Percentiles rank a stretch among this genome's conserved stretches.
Conservation (phyloP, 1,140 invertebrate species). For the Gryllus bimaculatus region DNA sequence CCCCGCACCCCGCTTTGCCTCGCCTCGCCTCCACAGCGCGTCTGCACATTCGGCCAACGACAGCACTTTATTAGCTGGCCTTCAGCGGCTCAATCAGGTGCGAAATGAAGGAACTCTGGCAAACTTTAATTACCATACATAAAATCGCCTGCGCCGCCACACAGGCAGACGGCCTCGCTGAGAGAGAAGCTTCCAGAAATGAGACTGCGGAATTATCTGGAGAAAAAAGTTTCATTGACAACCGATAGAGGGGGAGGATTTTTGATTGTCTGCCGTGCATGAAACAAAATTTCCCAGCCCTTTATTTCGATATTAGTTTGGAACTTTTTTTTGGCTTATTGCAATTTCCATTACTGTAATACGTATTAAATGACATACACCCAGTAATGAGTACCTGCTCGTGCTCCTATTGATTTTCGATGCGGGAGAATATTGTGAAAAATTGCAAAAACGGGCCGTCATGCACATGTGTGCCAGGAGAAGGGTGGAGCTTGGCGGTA, state of each 20-base stretch:
- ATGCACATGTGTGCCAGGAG: not conserved
- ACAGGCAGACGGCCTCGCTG: no score
- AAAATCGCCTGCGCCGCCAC: not conserved
- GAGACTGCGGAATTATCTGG: no score
- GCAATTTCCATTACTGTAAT: no score
- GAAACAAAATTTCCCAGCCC: not conserved
- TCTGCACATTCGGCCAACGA: no score
- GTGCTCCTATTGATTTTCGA: not conserved
- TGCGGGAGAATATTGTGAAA: not conserved
- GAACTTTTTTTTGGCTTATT: not conserved
- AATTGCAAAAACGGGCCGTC: not conserved
- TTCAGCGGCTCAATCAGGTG: not conserved
- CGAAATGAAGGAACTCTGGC: not conserved
- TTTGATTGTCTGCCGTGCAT: not conserved
- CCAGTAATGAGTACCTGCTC: no score
- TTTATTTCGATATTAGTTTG: not conserved
- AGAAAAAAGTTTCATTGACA: no score
- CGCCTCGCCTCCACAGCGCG: no score
- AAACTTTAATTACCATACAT: not conserved
- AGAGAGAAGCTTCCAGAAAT: no score
- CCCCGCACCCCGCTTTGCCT: no score
- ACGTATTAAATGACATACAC: no score
- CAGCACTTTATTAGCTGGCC: not conserved
- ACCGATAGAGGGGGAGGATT: no score
- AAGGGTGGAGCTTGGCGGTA: not conserved